Conservation (phyloP, 53 echinoderm and acorn worm species). For the Stichopus horrens region DNA sequence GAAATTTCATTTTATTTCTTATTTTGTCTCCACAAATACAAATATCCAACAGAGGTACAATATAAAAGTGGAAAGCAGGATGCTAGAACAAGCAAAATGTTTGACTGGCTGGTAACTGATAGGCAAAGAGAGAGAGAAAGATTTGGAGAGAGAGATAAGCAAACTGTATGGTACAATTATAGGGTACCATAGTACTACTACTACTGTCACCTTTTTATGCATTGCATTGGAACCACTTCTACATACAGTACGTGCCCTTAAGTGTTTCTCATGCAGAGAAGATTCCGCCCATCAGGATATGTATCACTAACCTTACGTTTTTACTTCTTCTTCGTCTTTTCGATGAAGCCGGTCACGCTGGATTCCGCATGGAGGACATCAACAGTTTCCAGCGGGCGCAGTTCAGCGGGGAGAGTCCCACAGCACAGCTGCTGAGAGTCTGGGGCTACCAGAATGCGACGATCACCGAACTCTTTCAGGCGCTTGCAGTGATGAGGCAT, state of each 20-base stretch:
- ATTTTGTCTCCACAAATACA: no score
- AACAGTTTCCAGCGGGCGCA: constrained; percentile 54
- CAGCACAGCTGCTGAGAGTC: constrained; percentile 71
- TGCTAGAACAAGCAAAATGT: no score
- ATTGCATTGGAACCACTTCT: not conserved
- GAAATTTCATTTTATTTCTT: no score
- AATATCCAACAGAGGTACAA: no score
- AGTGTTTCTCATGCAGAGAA: no score
- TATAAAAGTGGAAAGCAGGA: no score
- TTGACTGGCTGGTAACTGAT: no score
- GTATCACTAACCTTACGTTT: not conserved
- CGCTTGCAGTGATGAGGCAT: constrained; percentile 74
- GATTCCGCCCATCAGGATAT: not conserved
- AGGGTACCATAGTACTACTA: no score
- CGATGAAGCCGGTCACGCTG: constrained; percentile 59
- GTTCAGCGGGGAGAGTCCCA: constrained; percentile 65
- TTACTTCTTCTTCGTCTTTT: not conserved
- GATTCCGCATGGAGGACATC: constrained; percentile 69
- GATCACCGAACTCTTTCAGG: constrained; percentile 72
- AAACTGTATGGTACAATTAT: no score
- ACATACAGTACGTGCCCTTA: not conserved
- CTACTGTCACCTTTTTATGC: no score
- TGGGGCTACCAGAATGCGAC: constrained; percentile 87
- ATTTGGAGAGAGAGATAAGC: no score
- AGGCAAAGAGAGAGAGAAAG: no score